These are phyloP conservation scores for Cryptocephalus primarius DNA, from an alignment of 2,888 invertebrate genomes.

Conservation along the genomic window DNA sequence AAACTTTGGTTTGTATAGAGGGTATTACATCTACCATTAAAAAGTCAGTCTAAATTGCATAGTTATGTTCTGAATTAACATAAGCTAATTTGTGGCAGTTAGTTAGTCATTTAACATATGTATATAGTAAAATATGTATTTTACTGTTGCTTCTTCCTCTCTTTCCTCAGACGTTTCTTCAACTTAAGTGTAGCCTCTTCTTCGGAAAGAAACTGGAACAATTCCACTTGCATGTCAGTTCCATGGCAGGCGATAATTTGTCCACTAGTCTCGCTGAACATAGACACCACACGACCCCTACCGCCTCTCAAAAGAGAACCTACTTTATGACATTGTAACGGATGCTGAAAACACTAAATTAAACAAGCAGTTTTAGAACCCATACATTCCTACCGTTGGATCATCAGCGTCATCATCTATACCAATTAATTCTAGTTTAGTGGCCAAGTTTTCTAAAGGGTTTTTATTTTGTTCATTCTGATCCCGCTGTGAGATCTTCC, in stretches of 20 bases:
- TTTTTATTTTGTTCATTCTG: conserved; percentile 34
- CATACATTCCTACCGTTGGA: conserved; percentile 33
- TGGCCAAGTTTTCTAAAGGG: conserved; percentile 39
- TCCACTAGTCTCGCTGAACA: conserved; percentile 61
- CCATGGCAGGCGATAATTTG: conserved; percentile 74
- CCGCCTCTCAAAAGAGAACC: conserved; percentile 73
- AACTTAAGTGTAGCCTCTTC: conserved; percentile 61
- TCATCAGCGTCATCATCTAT: conserved; percentile 38
- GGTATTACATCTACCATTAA: too few species aligned
- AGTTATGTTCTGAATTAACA: too few species aligned
- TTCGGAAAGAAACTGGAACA: conserved; percentile 68
- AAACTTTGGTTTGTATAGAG: too few species aligned
- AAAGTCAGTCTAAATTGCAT: too few species aligned
- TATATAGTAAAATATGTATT: conserved; percentile 2
- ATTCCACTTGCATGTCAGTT: conserved; percentile 67
- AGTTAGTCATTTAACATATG: too few species aligned
- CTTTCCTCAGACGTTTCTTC: conserved; percentile 69
- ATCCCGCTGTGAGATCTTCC: conserved; percentile 57
- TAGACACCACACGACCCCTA: conserved; percentile 65
- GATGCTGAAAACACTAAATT: conserved; percentile 38
- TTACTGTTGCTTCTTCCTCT: conserved; percentile 47
- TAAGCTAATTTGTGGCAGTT: too few species aligned
- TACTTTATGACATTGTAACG: conserved; percentile 63
- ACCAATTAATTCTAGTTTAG: conserved; percentile 42
- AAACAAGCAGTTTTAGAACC: conserved; percentile 1